These are phyloP conservation scores for Acanthosepion esculentum DNA, from an alignment of 2,888 invertebrate genomes.

Conservation along the genomic window DNA sequence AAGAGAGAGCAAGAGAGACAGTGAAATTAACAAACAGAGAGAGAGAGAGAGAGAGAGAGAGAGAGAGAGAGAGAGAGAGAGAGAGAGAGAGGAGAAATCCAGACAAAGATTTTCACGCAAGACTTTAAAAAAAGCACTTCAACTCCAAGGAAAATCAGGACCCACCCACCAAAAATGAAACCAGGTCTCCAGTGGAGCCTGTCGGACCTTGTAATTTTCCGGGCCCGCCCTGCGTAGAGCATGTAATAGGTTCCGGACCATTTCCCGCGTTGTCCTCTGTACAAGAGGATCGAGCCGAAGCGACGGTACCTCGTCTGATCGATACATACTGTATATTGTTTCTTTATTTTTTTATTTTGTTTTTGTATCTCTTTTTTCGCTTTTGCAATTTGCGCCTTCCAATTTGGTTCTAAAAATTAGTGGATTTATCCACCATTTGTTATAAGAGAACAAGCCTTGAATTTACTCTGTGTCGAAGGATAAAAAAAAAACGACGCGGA, in stretches of 20 bases:
- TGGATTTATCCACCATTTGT: background rate
- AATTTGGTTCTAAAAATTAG: background rate
- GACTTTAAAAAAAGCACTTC: background rate
- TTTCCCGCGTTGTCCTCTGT: background rate
- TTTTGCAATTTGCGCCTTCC: background rate
- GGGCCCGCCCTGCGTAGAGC: slow-evolving; percentile 18
- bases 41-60: slow-evolving; percentile 1
- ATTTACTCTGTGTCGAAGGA: background rate
- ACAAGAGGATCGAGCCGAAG: background rate
- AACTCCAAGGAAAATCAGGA: background rate
- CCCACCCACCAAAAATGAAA: background rate
- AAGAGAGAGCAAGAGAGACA: background rate
- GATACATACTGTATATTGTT: background rate
- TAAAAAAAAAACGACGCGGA: background rate
- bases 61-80: background rate
- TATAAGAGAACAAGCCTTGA: background rate
- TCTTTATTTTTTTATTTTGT: background rate
- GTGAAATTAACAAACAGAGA: too few relatives aligned
- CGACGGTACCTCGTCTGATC: background rate
- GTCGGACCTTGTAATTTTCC: slow-evolving; percentile 21
- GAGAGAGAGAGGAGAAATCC: background rate
- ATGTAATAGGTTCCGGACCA: slow-evolving; percentile 10
- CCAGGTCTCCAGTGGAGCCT: slow-evolving; percentile 13
- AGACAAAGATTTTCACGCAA: background rate
- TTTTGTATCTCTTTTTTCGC: background rate